phyloP scores from a whole-genome alignment of 1,140 invertebrate species.

The Homalodisca vitripennis region DNA sequence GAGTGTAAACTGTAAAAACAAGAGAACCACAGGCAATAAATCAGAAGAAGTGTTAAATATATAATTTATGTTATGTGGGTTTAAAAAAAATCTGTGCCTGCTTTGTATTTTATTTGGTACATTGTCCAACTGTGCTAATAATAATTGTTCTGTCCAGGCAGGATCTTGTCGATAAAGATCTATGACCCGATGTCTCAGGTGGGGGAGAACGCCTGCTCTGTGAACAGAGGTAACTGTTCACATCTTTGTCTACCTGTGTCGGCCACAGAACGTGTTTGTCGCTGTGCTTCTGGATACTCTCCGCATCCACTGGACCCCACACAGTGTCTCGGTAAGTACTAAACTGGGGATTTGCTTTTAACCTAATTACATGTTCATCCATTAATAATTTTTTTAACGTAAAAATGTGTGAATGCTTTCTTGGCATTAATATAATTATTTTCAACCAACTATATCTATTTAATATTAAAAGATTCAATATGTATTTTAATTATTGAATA shows the following conservation, averaged over 20 bases:
- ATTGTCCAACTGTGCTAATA: neutral
- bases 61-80: neutral
- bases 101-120: constrained; percentile 14
- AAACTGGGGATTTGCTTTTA: neutral
- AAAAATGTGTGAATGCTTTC: too few relatives aligned
- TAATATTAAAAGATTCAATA: too few relatives aligned
- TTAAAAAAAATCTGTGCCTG: neutral
- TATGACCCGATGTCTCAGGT: constrained; percentile 65
- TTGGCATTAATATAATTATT: too few relatives aligned
- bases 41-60: too few relatives aligned
- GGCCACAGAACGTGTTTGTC: constrained; percentile 57
- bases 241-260: constrained; percentile 77
- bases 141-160: constrained; percentile 45
- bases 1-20: too few relatives aligned
- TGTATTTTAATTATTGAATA: too few relatives aligned
- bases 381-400: constrained; percentile 23
- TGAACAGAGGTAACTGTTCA: constrained; percentile 63
- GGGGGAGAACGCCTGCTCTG: constrained; percentile 55
- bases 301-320: constrained; percentile 53
- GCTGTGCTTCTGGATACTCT: constrained; percentile 73
- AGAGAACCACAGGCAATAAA: too few relatives aligned
- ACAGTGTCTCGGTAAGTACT: constrained; percentile 50
- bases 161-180: constrained; percentile 64
- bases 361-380: neutral
- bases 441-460: too few relatives aligned